A percentile compares a stretch with the other conserved stretches of the same genome.
phyloP scores from a whole-genome alignment of 2,888 invertebrate genomes.

The Capitulum mitella region DNA sequence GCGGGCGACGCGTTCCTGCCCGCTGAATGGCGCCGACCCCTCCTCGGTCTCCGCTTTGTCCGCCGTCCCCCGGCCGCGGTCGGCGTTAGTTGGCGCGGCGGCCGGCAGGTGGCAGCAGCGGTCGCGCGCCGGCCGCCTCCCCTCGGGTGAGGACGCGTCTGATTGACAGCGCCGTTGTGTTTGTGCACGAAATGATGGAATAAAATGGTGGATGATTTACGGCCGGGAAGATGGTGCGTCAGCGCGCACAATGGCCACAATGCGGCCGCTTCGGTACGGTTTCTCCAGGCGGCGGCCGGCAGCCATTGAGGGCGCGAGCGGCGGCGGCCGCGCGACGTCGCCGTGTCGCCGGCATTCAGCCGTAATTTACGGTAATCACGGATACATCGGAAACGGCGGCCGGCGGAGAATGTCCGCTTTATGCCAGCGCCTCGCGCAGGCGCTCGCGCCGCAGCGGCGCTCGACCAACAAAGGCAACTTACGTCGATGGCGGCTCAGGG shows the following conservation, averaged over 20 bases:
- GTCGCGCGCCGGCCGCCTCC: background rate
- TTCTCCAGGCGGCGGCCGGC: background rate
- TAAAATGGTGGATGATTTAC: slow-evolving; percentile 23
- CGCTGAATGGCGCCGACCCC: background rate
- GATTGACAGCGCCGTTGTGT: slow-evolving; percentile 21
- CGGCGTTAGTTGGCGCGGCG: background rate
- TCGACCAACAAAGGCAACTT: too few relatives aligned
- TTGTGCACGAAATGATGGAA: slow-evolving; percentile 24
- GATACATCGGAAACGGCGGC: background rate
- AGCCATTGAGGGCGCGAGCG: slow-evolving; percentile 1
- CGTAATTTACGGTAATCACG: slow-evolving; percentile 7
- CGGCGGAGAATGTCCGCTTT: background rate
- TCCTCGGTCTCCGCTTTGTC: background rate
- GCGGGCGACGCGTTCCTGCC: background rate
- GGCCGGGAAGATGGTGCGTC: slow-evolving; percentile 8
- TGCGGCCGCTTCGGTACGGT: background rate
- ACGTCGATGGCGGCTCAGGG: too few relatives aligned
- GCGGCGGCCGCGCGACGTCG: background rate
- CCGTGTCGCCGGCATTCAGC: background rate
- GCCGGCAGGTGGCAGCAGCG: slow-evolving; percentile 3
- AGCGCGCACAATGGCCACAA: background rate
- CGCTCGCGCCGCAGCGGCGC: too few relatives aligned
- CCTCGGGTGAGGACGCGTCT: slow-evolving; percentile 7
- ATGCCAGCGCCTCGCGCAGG: too few relatives aligned
- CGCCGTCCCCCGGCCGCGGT: background rate